Evolutionary conservation across 2,113 vertebrate genomes (phyloP), one percentile per base, ranked within the genome.

Genomic region (Brachirus orientalis): DNA sequence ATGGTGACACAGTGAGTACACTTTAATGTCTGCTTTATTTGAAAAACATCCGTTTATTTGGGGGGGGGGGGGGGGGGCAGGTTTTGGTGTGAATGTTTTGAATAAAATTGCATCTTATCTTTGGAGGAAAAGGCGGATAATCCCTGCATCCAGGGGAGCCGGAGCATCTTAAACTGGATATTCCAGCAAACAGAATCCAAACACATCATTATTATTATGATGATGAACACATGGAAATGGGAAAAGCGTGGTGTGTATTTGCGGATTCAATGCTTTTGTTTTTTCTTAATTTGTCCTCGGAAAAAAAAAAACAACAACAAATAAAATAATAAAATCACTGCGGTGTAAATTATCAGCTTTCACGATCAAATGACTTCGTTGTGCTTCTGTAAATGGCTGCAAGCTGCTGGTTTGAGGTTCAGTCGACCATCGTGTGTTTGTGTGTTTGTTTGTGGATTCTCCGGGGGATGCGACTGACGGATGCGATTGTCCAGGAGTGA

Each of bases 1-100:
- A 92, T 91, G 90, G 89, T 91, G 86, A 91, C 88, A 91, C 86
- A 88, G 91, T 92, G 63, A 90, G 91, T 91, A 87, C 67, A 48
- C 38, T 0, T 63, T 75, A 18, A 33, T 35, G 14, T 58, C 20
- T 44, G 6, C 11, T 9, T 40, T 40, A 12, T 10, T 40, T 40
- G 3, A 40, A 12, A 40, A 3, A 8, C 9, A 8, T 5, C 16
- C 6, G n/a, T 46, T 17, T n/a, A 1, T 46, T 46, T n/a, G n/a
- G n/a, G n/a, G n/a, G n/a, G 10, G 10, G 10, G 10, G 10, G 36
- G 36, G 36, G 36, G 36, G 36, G 36, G 36, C 10, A 7, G 6
- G 6, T 37, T 37, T 37, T 37, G 6, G 6, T 37, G 36, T 10
- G 36, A 6, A 37, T 43, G 8, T 43, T 43, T 12, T 43, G n/a